phyloP scores from a whole-genome alignment of 1,140 invertebrate genomes.

The Temnothorax nylanderi region DNA sequence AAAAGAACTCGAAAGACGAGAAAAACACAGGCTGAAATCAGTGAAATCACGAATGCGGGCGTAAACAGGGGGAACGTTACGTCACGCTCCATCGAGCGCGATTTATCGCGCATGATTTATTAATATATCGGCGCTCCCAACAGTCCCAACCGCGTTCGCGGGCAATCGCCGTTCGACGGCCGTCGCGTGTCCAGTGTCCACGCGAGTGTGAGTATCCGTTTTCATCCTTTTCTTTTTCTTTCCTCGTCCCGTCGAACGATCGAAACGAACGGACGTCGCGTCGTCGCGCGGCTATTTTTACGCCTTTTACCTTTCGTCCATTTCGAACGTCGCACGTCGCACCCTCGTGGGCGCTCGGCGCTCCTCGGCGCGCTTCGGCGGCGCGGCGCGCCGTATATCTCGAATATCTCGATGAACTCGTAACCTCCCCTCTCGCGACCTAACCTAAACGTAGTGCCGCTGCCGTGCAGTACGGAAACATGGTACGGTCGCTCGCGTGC shows the following conservation, averaged over 20 bases:
- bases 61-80: not conserved
- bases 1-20: not conserved
- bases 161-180: not conserved
- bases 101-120: constrained; percentile 19
- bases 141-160: too few relatives aligned
- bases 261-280: not conserved
- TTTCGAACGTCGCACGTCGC: constrained; percentile 25
- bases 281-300: constrained; percentile 11
- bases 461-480: constrained; percentile 50
- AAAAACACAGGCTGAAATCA: not conserved
- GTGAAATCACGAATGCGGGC: not conserved
- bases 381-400: constrained; percentile 60
- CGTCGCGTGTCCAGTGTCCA: not conserved
- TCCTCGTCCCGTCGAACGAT: too few relatives aligned
- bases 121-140: not conserved
- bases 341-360: not conserved
- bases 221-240: too few relatives aligned
- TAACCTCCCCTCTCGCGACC: constrained; percentile 48
- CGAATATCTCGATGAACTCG: constrained; percentile 53
- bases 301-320: not conserved
- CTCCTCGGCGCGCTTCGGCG: constrained; percentile 5
- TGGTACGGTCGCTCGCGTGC: constrained; percentile 55
- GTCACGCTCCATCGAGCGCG: not conserved
- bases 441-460: constrained; percentile 66
- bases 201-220: not conserved